Evolutionary conservation across 2,113 vertebrate species (phyloP), one percentile per base, ranked within the genome.

Genomic region (Paedocypris sp.): DNA sequence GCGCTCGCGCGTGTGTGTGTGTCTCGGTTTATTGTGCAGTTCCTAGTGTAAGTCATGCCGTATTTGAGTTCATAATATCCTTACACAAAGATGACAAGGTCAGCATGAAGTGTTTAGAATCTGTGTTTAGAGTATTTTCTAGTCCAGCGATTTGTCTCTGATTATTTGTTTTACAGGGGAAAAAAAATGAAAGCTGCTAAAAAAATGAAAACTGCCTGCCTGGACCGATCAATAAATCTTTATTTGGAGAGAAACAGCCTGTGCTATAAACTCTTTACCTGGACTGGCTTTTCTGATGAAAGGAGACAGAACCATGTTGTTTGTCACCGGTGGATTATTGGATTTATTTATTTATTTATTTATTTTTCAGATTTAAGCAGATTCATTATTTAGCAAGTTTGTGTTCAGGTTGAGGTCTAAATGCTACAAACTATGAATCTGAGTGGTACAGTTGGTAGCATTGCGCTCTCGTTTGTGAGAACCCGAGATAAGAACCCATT

Each of bases 161-260:
- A 35, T 67, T 75, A 67, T 74, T 74, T 70, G 64, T 71, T 43
- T 52, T 38, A 67, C 46, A 60, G 66, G n/a, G n/a, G n/a, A n/a
- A 69, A 66, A 35, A 76, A 53, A 59, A 60, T 74, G 63, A 57
- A 62, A 69, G 70, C 73, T 74, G 65, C 68, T n/a, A 69, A 66
- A 35, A 76, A 53, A 59, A 60, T 74, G 63, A 57, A 62, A 69
- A 71, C 73, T 74, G 65, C 68, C 62, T 70, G 29, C 13, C 62
- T 56, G 69, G 75, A n/a, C n/a, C n/a, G n/a, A 76, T 82, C 76
- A 65, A 79, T 82, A 72, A 56, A 70, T 60, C 62, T 66, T 67
- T 66, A 53, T 26, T 57, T 48, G 65, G 70, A 11, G 31, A 29
- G 32, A 22, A 39, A 31, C 41, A 50, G 28, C 13, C 70, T 52